phyloP scores from a whole-genome alignment of 2,888 invertebrate genomes.

The Amphipoea lucens region DNA sequence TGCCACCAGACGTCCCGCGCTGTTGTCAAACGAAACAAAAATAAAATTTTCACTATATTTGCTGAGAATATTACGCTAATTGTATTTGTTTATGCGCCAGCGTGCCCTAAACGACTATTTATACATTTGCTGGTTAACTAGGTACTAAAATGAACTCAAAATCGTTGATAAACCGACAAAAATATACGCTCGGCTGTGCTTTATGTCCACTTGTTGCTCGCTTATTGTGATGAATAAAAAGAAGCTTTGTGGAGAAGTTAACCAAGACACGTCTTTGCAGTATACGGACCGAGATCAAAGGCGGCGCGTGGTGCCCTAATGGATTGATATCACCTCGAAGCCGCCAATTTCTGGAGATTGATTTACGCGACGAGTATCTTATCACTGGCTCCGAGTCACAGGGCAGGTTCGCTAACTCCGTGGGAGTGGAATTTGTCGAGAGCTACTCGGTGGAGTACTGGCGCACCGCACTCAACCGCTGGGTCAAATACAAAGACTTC shows the following conservation, averaged over 20 bases:
- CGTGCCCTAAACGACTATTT: constrained; percentile 68
- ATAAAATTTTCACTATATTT: constrained; percentile 78
- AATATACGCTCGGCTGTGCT: constrained; percentile 52
- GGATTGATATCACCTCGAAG: constrained; percentile 93
- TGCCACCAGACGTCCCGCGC: constrained; percentile 73
- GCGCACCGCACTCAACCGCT: constrained; percentile 92
- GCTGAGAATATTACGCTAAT: constrained; percentile 79
- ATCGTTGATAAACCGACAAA: constrained; percentile 63
- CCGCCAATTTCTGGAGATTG: constrained; percentile 95
- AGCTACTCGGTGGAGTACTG: constrained; percentile 95
- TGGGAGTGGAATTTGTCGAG: constrained; percentile 96
- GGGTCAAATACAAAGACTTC: constrained; percentile 95
- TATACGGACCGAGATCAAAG: constrained; percentile 95
- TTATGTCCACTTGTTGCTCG: constrained; percentile 61
- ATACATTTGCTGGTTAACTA: constrained; percentile 65
- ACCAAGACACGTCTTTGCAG: constrained; percentile 84
- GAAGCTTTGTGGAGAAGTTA: constrained; percentile 44
- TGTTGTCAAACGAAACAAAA: constrained; percentile 80
- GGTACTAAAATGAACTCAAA: constrained; percentile 64
- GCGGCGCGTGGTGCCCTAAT: constrained; percentile 98
- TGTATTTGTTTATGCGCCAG: constrained; percentile 77
- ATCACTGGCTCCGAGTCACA: constrained; percentile 97
- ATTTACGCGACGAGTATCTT: constrained; percentile 93
- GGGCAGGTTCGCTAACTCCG: constrained; percentile 97
- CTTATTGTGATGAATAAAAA: constrained; percentile 61